phyloP scores from a whole-genome alignment of 2,888 invertebrate genomes.

The Xestia rhomboidea region DNA sequence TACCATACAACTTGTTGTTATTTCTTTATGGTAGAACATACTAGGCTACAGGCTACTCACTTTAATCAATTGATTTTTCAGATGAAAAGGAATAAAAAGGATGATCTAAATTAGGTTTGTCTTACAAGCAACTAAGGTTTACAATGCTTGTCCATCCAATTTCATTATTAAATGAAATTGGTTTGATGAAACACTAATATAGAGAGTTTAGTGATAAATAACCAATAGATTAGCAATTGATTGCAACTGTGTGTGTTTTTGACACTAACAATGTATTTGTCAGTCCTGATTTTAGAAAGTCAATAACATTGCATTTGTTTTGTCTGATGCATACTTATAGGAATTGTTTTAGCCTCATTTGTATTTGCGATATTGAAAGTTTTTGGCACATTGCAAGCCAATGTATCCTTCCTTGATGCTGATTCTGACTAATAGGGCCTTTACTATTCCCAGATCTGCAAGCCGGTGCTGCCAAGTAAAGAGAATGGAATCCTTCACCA shows the following conservation, averaged over 20 bases:
- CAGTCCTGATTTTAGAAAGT: conserved; percentile 10
- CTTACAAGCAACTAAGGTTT: conserved; percentile 37
- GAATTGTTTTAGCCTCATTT: conserved; percentile 12
- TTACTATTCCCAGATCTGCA: conserved; percentile 78
- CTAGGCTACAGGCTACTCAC: too few relatives aligned
- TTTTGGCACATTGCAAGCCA: conserved; percentile 1
- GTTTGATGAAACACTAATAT: conserved; percentile 30
- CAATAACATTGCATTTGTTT: conserved; percentile 31
- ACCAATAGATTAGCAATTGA: conserved; percentile 19
- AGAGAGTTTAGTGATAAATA: conserved; percentile 22
- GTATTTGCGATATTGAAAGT: conserved; percentile 18
- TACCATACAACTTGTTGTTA: neutral
- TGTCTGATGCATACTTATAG: conserved; percentile 7
- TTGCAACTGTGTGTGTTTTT: conserved; percentile 33
- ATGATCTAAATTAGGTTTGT: conserved; percentile 79
- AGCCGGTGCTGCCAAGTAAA: conserved; percentile 74
- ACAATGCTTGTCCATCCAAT: conserved; percentile 13
- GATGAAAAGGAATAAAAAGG: conserved; percentile 84
- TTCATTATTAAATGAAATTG: conserved; percentile 23
- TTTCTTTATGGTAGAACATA: neutral
- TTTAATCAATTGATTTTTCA: conserved; percentile 80
- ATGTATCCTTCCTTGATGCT: neutral
- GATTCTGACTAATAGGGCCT: conserved; percentile 2
- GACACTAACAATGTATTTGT: conserved; percentile 36
- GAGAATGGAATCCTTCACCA: conserved; percentile 68